These are phyloP conservation scores for Limonius californicus DNA, from an alignment of 1,140 invertebrate genomes.

Conservation along the genomic window DNA sequence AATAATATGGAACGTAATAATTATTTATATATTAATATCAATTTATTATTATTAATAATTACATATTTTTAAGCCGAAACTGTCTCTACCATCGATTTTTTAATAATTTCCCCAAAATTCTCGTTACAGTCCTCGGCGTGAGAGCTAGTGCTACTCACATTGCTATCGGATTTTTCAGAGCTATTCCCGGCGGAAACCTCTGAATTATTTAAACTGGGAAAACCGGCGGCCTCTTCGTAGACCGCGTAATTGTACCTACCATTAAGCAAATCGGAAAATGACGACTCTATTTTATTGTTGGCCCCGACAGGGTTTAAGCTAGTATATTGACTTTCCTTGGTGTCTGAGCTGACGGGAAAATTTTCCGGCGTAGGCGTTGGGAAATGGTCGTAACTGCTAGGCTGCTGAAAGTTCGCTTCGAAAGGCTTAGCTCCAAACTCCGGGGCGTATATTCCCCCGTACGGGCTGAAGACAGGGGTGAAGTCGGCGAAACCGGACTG, in stretches of 20 bases:
- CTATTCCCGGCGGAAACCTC: constrained; percentile 18
- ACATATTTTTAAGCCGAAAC: constrained; percentile 66
- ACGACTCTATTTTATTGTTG: constrained; percentile 67
- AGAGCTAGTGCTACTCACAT: not conserved
- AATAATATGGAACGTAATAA: constrained; percentile 45
- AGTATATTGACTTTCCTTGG: constrained; percentile 53
- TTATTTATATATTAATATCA: constrained; percentile 23
- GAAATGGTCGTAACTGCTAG: constrained; percentile 45
- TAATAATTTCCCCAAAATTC: constrained; percentile 89
- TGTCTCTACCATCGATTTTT: constrained; percentile 88
- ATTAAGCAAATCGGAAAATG: constrained; percentile 63
- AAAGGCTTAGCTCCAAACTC: constrained; percentile 48
- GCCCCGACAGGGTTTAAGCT: constrained; percentile 54
- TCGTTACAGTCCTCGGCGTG: constrained; percentile 56
- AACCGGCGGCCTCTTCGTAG: constrained; percentile 38
- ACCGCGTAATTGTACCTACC: constrained; percentile 54
- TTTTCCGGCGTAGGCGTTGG: constrained; percentile 10
- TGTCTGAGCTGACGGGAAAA: constrained; percentile 25
- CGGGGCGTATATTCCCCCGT: constrained; percentile 50
- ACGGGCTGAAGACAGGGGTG: constrained; percentile 55
- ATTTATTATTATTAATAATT: constrained; percentile 26
- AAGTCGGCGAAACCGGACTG: constrained; percentile 54
- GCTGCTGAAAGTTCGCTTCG: constrained; percentile 23
- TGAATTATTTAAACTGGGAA: constrained; percentile 22
- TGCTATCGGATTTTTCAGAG: constrained; percentile 3